A percentile compares a stretch with the other conserved stretches of the same genome.
phyloP scores from a whole-genome alignment of 2,113 vertebrate species.

The Tonatia bakeri region DNA sequence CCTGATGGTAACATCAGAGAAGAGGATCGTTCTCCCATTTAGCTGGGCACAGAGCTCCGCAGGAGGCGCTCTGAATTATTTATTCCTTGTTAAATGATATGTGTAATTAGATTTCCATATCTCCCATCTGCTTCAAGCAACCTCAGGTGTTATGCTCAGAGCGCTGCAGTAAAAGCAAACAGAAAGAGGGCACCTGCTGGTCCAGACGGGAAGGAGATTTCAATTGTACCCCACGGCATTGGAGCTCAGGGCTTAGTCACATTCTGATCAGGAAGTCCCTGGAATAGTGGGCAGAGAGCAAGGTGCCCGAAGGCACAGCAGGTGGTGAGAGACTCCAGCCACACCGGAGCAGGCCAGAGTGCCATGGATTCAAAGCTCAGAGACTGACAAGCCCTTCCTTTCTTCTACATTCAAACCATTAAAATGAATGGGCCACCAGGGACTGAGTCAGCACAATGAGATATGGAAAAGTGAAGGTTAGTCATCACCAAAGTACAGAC shows the following conservation, averaged over 20 bases:
- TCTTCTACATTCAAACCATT: not conserved
- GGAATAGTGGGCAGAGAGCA: not conserved
- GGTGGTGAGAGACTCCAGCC: not conserved
- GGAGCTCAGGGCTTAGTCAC: not conserved
- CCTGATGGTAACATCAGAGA: not conserved
- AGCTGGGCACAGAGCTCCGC: not conserved
- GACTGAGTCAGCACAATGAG: not conserved
- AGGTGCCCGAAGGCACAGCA: not conserved
- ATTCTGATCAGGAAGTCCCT: not conserved
- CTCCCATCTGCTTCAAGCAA: not conserved
- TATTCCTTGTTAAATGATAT: not conserved
- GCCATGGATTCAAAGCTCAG: not conserved
- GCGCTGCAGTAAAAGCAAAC: not conserved
- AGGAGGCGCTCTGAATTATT: not conserved
- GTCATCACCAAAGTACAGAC: not conserved
- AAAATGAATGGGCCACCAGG: not conserved
- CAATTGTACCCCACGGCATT: not conserved
- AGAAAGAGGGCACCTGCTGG: not conserved
- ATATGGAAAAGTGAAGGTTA: not conserved
- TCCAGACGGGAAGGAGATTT: not conserved
- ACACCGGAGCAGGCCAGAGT: not conserved
- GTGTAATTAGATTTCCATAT: not conserved
- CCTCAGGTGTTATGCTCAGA: not conserved
- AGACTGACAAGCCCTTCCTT: not conserved
- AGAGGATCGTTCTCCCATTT: rapidly evolving